phyloP scores from a whole-genome alignment of 2,888 invertebrate species.

The Eristalis intricaria region DNA sequence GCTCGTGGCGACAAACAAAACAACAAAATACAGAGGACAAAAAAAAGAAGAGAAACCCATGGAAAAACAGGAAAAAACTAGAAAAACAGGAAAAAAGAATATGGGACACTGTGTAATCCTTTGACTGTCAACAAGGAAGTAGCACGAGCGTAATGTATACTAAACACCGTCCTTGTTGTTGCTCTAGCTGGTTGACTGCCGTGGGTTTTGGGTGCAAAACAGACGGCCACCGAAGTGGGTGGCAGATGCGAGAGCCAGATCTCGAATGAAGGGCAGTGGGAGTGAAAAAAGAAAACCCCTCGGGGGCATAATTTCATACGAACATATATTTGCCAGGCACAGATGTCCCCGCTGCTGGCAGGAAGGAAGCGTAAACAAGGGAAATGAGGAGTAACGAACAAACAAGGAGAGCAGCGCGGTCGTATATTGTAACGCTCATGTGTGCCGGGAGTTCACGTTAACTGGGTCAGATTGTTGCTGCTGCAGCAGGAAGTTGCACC shows the following conservation, averaged over 20 bases:
- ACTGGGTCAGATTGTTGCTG: neutral
- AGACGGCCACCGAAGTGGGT: neutral
- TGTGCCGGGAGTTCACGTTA: neutral
- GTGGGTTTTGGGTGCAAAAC: neutral
- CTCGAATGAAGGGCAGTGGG: neutral
- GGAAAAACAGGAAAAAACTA: conserved; percentile 16
- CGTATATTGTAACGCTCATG: neutral
- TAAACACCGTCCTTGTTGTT: conserved; percentile 37
- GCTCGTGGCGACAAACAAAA: conserved; percentile 24
- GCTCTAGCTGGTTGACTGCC: conserved; percentile 7
- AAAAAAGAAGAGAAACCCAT: neutral
- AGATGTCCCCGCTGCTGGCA: conserved; percentile 27
- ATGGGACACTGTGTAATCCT: conserved; percentile 63
- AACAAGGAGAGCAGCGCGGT: neutral
- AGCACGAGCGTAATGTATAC: conserved; percentile 57
- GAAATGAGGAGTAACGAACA: conserved; percentile 13
- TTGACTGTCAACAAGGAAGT: conserved; percentile 67
- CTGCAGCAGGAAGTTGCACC: neutral
- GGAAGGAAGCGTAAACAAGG: conserved; percentile 51
- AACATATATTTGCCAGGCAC: conserved; percentile 37
- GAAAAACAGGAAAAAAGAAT: conserved; percentile 42
- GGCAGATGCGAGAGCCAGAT: neutral
- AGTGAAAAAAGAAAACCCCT: neutral
- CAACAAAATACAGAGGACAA: neutral
- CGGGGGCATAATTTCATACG: conserved; percentile 33